Conservation (phyloP, 2,888 invertebrate species). For the Tinea pellionella region DNA sequence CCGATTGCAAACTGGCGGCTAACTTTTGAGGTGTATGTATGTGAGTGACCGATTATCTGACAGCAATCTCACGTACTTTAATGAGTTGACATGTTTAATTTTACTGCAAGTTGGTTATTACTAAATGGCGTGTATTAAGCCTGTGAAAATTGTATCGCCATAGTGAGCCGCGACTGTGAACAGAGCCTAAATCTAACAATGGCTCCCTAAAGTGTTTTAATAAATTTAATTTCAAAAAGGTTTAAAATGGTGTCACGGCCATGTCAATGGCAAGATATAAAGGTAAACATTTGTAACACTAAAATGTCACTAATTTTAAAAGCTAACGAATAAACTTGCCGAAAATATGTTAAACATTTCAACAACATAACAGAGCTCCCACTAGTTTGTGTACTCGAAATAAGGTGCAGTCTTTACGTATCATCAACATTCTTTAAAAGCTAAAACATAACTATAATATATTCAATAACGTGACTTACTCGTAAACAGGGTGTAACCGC, state of each 20-base stretch:
- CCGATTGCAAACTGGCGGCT: too few relatives aligned
- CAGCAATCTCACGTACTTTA: too few relatives aligned
- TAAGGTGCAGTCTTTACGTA: constrained; percentile 14
- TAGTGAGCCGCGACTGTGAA: too few relatives aligned
- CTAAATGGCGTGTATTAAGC: too few relatives aligned
- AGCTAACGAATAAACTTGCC: constrained; percentile 40
- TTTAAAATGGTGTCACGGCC: neutral
- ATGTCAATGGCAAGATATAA: neutral
- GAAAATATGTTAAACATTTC: neutral
- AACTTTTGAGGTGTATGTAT: too few relatives aligned
- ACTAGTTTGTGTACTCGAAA: neutral
- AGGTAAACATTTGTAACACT: constrained; percentile 57
- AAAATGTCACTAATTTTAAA: constrained; percentile 68
- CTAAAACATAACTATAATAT: constrained; percentile 8
- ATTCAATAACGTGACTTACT: neutral
- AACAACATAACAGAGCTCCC: neutral
- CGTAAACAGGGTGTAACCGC: neutral
- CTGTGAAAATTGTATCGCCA: too few relatives aligned
- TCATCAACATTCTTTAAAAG: constrained; percentile 2
- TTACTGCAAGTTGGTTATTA: too few relatives aligned
- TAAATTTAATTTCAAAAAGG: too few relatives aligned
- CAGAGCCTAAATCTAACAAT: too few relatives aligned
- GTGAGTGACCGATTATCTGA: too few relatives aligned
- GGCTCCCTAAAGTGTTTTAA: too few relatives aligned
- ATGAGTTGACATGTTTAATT: too few relatives aligned